phyloP scores from a whole-genome alignment of 2,797 vertebrate species.

The Mus minutoides region DNA sequence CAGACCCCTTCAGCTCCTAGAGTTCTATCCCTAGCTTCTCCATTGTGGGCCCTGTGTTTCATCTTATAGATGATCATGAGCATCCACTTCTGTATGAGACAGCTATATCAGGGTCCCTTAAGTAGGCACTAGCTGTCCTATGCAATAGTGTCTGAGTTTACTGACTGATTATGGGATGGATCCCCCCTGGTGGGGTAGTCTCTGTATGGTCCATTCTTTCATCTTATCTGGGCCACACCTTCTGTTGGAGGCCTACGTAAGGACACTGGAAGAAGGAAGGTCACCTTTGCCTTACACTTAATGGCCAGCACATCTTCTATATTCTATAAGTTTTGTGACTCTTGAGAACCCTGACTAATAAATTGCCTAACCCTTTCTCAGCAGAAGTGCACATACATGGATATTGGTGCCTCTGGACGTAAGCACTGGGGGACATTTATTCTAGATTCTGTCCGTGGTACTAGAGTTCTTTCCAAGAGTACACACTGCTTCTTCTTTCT shows the following conservation, averaged over 20 bases:
- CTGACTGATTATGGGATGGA: too few species aligned
- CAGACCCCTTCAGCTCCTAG: too few species aligned
- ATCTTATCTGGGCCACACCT: background rate
- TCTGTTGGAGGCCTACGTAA: background rate
- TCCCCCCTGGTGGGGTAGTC: too few species aligned
- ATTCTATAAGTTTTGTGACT: background rate
- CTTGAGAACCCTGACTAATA: background rate
- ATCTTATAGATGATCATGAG: too few species aligned
- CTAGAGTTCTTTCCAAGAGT: background rate
- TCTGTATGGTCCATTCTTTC: too few species aligned
- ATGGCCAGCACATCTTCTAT: background rate
- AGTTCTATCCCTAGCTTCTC: too few species aligned
- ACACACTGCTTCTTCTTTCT: background rate
- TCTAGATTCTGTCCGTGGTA: background rate
- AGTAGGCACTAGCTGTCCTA: too few species aligned
- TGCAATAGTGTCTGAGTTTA: too few species aligned
- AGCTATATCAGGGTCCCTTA: too few species aligned
- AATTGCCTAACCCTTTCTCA: background rate
- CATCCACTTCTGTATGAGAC: too few species aligned
- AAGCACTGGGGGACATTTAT: background rate
- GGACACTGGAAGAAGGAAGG: background rate
- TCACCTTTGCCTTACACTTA: background rate
- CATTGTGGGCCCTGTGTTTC: too few species aligned
- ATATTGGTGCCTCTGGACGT: background rate
- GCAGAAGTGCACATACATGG: background rate